Conservation (phyloP, 2,888 invertebrate genomes). For the Metellina segmentata region DNA sequence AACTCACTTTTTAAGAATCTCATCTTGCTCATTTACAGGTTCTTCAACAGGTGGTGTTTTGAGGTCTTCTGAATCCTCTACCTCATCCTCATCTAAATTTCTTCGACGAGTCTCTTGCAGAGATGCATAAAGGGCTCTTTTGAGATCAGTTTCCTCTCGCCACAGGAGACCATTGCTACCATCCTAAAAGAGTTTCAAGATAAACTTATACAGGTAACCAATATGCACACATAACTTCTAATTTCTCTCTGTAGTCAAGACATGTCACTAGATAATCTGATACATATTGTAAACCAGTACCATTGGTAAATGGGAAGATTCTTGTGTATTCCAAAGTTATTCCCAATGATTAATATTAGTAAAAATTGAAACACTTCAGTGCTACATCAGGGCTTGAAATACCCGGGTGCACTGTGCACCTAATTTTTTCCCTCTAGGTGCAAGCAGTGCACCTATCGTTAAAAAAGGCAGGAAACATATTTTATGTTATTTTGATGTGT, state of each 20-base stretch:
- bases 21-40: conserved; percentile 73
- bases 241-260: not conserved
- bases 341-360: too few species aligned
- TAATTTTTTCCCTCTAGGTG: too few species aligned
- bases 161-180: conserved; percentile 80
- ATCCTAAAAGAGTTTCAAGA: conserved; percentile 66
- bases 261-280: too few species aligned
- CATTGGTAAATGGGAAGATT: too few species aligned
- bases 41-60: conserved; percentile 16
- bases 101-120: conserved; percentile 79
- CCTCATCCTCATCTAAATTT: conserved; percentile 74
- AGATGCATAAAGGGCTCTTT: conserved; percentile 81
- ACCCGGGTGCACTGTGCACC: too few species aligned
- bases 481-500: too few species aligned
- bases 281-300: too few species aligned
- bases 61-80: conserved; percentile 59
- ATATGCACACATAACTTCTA: not conserved
- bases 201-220: not conserved
- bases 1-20: conserved; percentile 77
- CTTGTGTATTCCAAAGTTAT: too few species aligned
- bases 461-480: too few species aligned
- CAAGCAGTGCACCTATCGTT: too few species aligned
- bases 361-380: too few species aligned
- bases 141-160: conserved; percentile 81
- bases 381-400: too few species aligned